Conservation (phyloP, 2,113 vertebrate genomes). For the Nannobrachium achirus region DNA sequence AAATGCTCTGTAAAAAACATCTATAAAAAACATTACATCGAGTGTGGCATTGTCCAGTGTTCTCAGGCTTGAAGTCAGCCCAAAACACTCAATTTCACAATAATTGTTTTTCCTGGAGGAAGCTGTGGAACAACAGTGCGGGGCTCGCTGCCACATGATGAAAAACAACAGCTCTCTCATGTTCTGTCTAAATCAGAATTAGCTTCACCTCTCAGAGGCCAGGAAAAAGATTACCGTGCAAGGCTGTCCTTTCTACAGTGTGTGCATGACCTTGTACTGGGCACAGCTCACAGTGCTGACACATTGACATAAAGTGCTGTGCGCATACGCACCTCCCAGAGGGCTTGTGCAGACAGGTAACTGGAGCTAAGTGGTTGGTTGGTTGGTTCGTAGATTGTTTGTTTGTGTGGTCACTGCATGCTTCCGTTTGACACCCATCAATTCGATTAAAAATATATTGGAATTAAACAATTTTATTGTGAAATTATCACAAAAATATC, state of each 20-base stretch:
- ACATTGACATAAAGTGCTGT: slow-evolving; percentile 49
- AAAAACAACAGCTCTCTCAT: slow-evolving; percentile 42
- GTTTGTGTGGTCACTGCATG: slow-evolving; percentile 39
- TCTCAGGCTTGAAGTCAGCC: slow-evolving; percentile 17
- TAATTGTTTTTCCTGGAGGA: slow-evolving; percentile 18
- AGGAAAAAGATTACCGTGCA: slow-evolving; percentile 7
- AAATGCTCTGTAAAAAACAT: too few species aligned
- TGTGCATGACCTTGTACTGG: slow-evolving; percentile 58
- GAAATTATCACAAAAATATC: too few species aligned
- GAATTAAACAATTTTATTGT: too few species aligned
- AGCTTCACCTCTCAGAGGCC: slow-evolving; percentile 53
- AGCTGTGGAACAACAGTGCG: slow-evolving; percentile 25
- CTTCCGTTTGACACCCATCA: slow-evolving; percentile 31
- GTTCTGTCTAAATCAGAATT: slow-evolving; percentile 52
- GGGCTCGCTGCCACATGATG: slow-evolving; percentile 29
- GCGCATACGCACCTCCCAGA: slow-evolving; percentile 53
- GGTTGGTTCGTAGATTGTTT: neutral
- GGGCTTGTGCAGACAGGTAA: slow-evolving; percentile 57
- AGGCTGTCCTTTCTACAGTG: slow-evolving; percentile 45
- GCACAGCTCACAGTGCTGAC: slow-evolving; percentile 60
- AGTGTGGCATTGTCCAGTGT: slow-evolving; percentile 28
- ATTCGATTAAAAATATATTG: slow-evolving; percentile 1
- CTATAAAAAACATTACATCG: slow-evolving; percentile 33
- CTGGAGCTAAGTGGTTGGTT: slow-evolving; percentile 15
- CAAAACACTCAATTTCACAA: slow-evolving; percentile 20